Base-by-base conservation (phyloP, 2,113 vertebrate genomes). In the Calidris pygmaea region DNA sequence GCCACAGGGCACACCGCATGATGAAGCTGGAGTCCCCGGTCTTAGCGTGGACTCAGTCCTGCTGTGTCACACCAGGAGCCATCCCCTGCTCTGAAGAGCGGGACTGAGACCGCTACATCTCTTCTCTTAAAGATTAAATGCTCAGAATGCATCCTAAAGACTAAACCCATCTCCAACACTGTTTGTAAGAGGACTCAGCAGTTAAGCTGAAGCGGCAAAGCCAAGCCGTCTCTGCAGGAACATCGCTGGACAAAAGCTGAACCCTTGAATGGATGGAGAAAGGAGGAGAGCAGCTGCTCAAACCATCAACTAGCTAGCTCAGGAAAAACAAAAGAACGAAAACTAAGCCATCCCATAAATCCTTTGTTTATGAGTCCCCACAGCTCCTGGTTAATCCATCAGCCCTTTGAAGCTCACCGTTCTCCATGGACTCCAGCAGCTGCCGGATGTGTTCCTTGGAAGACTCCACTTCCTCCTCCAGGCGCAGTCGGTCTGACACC, bases 401-500 rank as follows among this genome's bases (percentile, higher is more conserved):
- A 90, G 52, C 77, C 63, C 76, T 94, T 9, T 85, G 79, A 34
- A 62, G 94, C 98, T 97, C 95, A 99, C 99, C 99, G 2, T 98
- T 99, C 97, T 99, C 99, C 98, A 99, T 98, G 94, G 98, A 98
- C 81, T 98, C 97, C 97, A 99, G 97, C 92, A 99, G 98, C 89
- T 98, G 98, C 79, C 98, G 98, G 95, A 98, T 99, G 95, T 98
- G 98, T 80, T 98, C 97, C 95, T 98, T 99, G 89, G 99, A 98
- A 68, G 98, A 67, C 60, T 98, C 98, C 14, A 99, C 99, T 7
- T 99, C 99, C 91, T 97, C 97, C 97, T 99, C 99, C 83, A 99
- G 96, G 76, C 98, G 98, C 66, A 98, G 96, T 27, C 98, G 98
- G 30, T 99, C 99, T 0, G 98, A 95, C 30, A 98, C 87, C 0